Evolutionary conservation across 2,113 vertebrate species (phyloP).

Genomic region (Dipodomys ordii): DNA sequence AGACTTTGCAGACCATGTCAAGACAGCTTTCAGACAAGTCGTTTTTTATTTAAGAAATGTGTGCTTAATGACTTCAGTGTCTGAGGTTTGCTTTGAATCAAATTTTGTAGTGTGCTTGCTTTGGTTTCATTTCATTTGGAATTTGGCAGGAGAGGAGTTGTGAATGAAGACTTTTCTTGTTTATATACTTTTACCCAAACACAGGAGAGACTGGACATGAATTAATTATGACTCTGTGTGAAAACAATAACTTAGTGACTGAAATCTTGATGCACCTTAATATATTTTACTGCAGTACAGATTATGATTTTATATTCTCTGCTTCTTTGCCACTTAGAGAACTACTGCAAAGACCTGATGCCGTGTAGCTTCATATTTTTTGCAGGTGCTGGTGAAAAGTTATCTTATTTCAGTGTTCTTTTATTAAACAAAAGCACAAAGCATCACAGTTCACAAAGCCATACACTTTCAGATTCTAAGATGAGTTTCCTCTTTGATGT

Average conservation of each 20-base stretch:
- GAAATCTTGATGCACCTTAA: constrained; percentile 65
- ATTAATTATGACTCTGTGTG: constrained; percentile 83
- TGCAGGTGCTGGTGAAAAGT: constrained; percentile 40
- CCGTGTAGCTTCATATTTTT: constrained; percentile 64
- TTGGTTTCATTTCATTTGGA: constrained; percentile 84
- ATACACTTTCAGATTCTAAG: constrained; percentile 60
- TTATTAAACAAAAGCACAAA: neutral
- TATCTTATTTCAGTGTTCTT: constrained; percentile 52
- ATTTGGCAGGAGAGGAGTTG: constrained; percentile 77
- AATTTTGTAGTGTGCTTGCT: constrained; percentile 78
- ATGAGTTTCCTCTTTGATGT: constrained; percentile 32
- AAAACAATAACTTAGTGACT: constrained; percentile 77
- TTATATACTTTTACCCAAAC: constrained; percentile 75
- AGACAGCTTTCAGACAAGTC: constrained; percentile 81
- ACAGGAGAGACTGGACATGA: constrained; percentile 73
- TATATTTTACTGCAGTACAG: constrained; percentile 76
- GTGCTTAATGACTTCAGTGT: constrained; percentile 74
- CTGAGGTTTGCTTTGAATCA: constrained; percentile 83
- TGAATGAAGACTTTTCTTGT: constrained; percentile 77
- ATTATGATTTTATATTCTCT: constrained; percentile 60
- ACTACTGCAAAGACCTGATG: constrained; percentile 57
- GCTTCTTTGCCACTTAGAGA: constrained; percentile 34
- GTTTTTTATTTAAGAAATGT: constrained; percentile 86
- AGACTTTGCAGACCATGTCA: constrained; percentile 77
- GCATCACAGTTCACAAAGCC: neutral